Evolutionary conservation across 2,113 vertebrate genomes (phyloP).

Genomic region (Triplophysa rosa): DNA sequence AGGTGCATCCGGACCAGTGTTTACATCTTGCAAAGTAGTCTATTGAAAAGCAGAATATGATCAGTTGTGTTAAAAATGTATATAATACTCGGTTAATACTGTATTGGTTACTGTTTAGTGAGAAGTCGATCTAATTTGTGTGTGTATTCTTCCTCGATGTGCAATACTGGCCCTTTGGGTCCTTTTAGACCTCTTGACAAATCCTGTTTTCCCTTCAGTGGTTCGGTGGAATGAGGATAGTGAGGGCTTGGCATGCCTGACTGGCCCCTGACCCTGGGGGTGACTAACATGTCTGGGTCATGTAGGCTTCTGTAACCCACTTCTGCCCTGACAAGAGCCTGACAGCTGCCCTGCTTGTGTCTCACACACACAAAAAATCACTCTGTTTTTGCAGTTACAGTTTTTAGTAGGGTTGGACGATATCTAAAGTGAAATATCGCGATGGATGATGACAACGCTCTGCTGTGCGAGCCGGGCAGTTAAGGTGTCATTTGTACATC

Average conservation of each 20-base stretch:
- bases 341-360: slow-evolving; percentile 66
- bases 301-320: slow-evolving; percentile 71
- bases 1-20: too few species aligned
- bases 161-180: slow-evolving; percentile 52
- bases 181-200: slow-evolving; percentile 55
- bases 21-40: too few species aligned
- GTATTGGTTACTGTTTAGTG: not conserved
- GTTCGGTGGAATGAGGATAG: slow-evolving; percentile 51
- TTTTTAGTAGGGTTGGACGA: not conserved
- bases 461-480: too few species aligned
- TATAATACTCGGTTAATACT: too few species aligned
- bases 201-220: slow-evolving; percentile 55
- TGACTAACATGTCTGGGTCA: slow-evolving; percentile 83
- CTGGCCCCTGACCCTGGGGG: slow-evolving; percentile 84
- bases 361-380: not conserved
- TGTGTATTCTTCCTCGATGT: slow-evolving; percentile 38
- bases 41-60: too few species aligned
- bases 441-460: too few species aligned
- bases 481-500: too few species aligned
- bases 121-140: not conserved
- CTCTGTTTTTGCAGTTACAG: not conserved
- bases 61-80: too few species aligned
- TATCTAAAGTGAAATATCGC: too few species aligned
- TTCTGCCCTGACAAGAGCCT: slow-evolving; percentile 73
- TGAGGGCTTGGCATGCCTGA: slow-evolving; percentile 81